Percentiles rank a stretch among this genome's conserved stretches.
Conservation (phyloP, 2,113 vertebrate species). For the Limnothrissa miodon region DNA sequence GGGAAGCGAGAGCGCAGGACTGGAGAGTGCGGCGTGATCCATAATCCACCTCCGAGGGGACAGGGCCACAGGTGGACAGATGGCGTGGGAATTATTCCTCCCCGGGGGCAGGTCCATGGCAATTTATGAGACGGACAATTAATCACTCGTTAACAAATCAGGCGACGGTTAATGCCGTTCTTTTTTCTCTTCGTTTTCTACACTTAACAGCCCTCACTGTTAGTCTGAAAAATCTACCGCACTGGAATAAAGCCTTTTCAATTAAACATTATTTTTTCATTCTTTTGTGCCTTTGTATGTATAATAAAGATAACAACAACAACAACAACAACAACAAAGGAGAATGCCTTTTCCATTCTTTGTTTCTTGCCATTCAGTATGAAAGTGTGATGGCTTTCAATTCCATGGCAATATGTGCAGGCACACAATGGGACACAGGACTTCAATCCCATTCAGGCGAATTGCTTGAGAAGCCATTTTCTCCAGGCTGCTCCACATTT, state of each 20-base stretch:
- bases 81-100: not conserved
- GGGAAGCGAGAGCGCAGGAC: not conserved
- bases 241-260: not conserved
- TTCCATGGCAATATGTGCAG: not conserved
- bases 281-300: not conserved
- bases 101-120: not conserved
- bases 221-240: not conserved
- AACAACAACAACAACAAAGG: not conserved
- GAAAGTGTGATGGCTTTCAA: not conserved
- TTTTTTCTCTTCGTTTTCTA: too few relatives aligned
- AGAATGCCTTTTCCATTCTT: not conserved
- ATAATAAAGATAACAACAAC: not conserved
- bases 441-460: not conserved
- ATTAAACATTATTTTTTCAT: not conserved
- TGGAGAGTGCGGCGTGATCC: not conserved
- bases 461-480: not conserved
- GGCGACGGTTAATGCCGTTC: too few relatives aligned
- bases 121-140: not conserved
- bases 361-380: not conserved
- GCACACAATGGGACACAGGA: not conserved
- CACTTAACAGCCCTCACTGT: not conserved
- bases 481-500: not conserved
- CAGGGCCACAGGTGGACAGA: not conserved
- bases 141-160: not conserved
- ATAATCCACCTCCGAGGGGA: not conserved